phyloP scores from a whole-genome alignment of 1,140 invertebrate species.

The Achroia grisella region DNA sequence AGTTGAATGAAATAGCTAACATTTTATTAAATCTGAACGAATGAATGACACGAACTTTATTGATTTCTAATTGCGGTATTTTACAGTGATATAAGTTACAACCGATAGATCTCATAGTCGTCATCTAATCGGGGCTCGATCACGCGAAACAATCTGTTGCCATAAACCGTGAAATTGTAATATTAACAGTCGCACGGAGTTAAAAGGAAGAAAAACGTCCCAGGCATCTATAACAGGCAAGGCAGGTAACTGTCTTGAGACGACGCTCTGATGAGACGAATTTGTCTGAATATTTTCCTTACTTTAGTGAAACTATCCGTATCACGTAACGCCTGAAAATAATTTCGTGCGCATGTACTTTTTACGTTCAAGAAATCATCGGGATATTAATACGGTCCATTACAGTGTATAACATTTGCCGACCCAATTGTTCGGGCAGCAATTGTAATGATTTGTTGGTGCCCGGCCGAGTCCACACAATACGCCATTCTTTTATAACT shows the following conservation, averaged over 20 bases:
- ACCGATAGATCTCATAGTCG: not conserved
- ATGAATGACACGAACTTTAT: no score
- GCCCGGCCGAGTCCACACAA: conserved; percentile 29
- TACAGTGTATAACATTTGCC: conserved; percentile 15
- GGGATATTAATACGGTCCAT: conserved; percentile 6
- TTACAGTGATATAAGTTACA: no score
- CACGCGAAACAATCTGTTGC: conserved; percentile 17
- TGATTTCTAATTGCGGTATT: no score
- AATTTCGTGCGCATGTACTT: not conserved
- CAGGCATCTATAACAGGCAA: no score
- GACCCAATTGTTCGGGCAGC: conserved; percentile 24
- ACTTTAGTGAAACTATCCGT: not conserved
- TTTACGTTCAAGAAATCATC: conserved; percentile 4
- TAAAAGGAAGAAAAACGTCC: conserved; percentile 3
- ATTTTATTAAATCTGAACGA: no score
- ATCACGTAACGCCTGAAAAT: no score
- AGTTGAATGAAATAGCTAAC: no score
- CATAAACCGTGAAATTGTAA: conserved; percentile 18
- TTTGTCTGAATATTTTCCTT: no score
- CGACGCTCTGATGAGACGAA: conserved; percentile 6
- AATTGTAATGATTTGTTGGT: conserved; percentile 54
- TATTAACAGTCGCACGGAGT: conserved; percentile 9
- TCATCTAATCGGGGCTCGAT: conserved; percentile 3
- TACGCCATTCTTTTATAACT: conserved; percentile 57
- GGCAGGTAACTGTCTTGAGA: conserved; percentile 17